These are phyloP conservation scores for Petrocephalus zakoni DNA, from an alignment of 2,113 vertebrate species.

Conservation along the genomic window DNA sequence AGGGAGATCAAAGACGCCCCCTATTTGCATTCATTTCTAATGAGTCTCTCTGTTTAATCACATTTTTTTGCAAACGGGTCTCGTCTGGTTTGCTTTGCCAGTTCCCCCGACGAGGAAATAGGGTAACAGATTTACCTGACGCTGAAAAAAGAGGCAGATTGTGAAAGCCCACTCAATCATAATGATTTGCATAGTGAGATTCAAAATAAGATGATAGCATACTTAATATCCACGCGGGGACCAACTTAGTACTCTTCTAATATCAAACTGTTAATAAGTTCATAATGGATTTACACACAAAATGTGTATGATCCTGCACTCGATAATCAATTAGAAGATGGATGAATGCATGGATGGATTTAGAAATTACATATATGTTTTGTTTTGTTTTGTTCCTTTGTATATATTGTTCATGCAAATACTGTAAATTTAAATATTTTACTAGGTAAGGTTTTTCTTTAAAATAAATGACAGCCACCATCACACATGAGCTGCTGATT, in stretches of 20 bases:
- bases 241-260: not conserved
- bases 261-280: not conserved
- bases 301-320: not conserved
- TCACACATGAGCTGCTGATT: not conserved
- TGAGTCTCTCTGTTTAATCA: slow-evolving; percentile 10
- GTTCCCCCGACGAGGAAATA: not conserved
- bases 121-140: not conserved
- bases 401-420: not conserved
- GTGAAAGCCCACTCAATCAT: not conserved
- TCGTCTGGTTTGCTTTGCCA: not conserved
- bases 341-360: not conserved
- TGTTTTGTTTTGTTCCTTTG: not conserved
- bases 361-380: not conserved
- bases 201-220: not conserved
- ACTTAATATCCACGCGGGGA: not conserved
- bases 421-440: not conserved
- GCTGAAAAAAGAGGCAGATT: not conserved
- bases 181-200: not conserved
- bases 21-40: slow-evolving; percentile 6
- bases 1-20: slow-evolving; percentile 4
- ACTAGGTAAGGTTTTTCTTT: not conserved
- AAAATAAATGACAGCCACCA: not conserved
- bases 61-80: not conserved
- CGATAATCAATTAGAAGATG: not conserved
- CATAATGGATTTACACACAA: not conserved